Conservation (phyloP, 2,888 invertebrate genomes). For the Netelia fuscicornis region DNA sequence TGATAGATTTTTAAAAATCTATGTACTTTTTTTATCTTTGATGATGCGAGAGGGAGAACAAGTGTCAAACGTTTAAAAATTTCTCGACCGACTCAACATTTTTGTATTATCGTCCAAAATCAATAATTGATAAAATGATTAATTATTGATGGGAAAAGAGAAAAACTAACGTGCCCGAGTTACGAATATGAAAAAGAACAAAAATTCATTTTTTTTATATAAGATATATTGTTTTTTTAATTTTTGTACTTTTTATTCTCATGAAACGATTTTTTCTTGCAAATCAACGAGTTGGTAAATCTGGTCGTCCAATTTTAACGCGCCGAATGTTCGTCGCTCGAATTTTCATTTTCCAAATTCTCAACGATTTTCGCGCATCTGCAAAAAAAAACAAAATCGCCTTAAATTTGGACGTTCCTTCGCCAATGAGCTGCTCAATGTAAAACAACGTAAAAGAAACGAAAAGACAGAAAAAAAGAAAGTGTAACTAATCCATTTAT, state of each 20-base stretch:
- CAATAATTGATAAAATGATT: no score
- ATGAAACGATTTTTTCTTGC: slow-evolving; percentile 33
- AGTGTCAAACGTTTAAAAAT: slow-evolving; percentile 1
- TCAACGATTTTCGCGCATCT: neutral
- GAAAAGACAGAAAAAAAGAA: neutral
- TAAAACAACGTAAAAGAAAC: neutral
- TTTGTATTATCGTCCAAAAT: no score
- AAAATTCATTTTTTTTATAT: neutral
- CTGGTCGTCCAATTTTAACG: slow-evolving; percentile 56
- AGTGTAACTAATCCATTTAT: slow-evolving; percentile 33
- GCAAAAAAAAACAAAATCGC: neutral
- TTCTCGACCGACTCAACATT: no score
- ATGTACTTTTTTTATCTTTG: no score
- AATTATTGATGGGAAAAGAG: neutral
- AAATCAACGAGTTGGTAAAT: slow-evolving; percentile 24
- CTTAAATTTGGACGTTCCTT: slow-evolving; percentile 48
- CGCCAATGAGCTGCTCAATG: neutral
- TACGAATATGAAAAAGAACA: slow-evolving; percentile 26
- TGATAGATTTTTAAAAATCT: neutral
- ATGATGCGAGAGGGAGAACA: neutral
- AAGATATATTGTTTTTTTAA: slow-evolving; percentile 27
- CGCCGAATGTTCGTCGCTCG: neutral
- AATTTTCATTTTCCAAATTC: neutral
- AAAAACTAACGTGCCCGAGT: slow-evolving; percentile 10
- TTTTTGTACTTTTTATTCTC: slow-evolving; percentile 12